Evolutionary conservation across 2,113 vertebrate species (phyloP), one percentile per base, ranked within the genome.

Genomic region (Zosterops pallidus): DNA sequence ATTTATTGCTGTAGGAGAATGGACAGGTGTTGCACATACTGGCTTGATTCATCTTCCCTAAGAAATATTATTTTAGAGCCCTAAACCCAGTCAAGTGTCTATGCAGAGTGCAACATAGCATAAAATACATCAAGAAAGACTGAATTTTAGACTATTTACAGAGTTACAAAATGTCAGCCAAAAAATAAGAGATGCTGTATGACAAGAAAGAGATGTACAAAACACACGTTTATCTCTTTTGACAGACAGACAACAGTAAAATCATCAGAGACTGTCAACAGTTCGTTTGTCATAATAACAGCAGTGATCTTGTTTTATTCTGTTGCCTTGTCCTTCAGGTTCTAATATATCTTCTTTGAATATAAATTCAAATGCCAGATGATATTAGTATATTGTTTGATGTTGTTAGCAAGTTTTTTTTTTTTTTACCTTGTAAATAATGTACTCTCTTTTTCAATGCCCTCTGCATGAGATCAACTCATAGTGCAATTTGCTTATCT

Each of bases 331-430:
- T 13, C 31, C 29, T 35, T 86, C 33, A 13, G 63, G 28, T 93
- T 95, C 77, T 92, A 67, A 89, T 90, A 90, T 20, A 59, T 44
- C 65, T 86, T 76, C 29, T 42, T 85, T 90, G 52, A 86, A 44
- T 90, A 71, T 68, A 93, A 90, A 91, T 90, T 88, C 63, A 37
- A 74, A 89, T 70, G 53, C 83, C 76, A 93, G 86, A 90, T 95
- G 79, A 80, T 72, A 23, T 56, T 84, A 93, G 41, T 83, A 59
- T 75, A 76, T 67, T 50, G 11, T 76, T 57, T 93, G 84, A 94
- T 74, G 23, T 77, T 33, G 25, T 52, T 67, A 79, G 65, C 31
- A 68, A 55, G 67, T 56, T 67, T 29, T 46, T 59, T 70, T 29
- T 49, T 59, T 72, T 70, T 89, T 83, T 86, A 53, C 24, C 46